Base-by-base conservation (phyloP, 2,797 vertebrate species). In the Betta splendens region DNA sequence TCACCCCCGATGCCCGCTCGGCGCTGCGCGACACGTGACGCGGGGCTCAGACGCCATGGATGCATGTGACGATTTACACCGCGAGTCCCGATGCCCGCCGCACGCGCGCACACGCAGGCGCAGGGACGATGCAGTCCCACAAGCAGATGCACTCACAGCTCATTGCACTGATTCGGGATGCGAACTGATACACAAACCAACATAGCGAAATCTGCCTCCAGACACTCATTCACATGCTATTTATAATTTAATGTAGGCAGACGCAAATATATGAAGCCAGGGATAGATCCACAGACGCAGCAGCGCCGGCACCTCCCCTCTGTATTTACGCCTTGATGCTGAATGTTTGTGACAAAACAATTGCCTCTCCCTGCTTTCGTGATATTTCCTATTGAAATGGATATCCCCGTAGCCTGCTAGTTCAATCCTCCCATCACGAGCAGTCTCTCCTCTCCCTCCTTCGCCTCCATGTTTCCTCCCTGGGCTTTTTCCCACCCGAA, bases 291-390 rank as follows among this genome's bases (percentile, higher is more conserved):
- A 69, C 79, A 74, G 69, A 81, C 55, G 70, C 56, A 53, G 54
- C 53, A 51, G 43, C 69, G 70, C 65, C 68, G 25, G 50, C 56
- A 15, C 65, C 61, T 80, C 69, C 56, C 51, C 45, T 71, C 73
- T 59, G 53, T 73, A 71, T 84, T 74, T 70, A 64, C 35, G 65
- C 75, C 58, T 81, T 84, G 67, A 83, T 79, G 79, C 77, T 72
- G 80, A 85, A 83, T 84, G 75, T 86, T 87, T 86, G 74, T 79
- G 82, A 81, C 83, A 77, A 89, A 84, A 85, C 83, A 88, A 85
- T 78, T 79, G 79, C 78, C 82, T 82, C 77, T 70, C 80, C 39
- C 68, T 65, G 67, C 85, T 82, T 89, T 82, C 70, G 75, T 85
- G 81, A 78, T 81, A 54, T 69, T 79, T 85, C 78, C 62, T 69